A percentile compares a stretch with the other conserved stretches of the same genome.
Evolutionary conservation across 2,888 invertebrate genomes (phyloP).

Genomic region (Macrosoma leucophasiata): DNA sequence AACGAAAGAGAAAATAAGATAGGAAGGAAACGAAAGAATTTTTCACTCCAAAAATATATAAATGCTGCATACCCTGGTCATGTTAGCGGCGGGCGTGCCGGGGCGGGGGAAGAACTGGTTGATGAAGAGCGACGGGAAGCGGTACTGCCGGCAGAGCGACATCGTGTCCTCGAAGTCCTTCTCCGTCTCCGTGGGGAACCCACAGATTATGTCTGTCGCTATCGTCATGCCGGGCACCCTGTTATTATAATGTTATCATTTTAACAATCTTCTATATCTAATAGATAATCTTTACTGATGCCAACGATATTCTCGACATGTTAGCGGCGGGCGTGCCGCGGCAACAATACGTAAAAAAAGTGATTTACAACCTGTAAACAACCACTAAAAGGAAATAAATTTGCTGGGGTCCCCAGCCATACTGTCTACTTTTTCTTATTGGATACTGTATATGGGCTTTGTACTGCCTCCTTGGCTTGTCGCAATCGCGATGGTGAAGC

Average conservation of each 20-base stretch:
- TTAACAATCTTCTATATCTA: too few species aligned
- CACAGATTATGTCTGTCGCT: slow-evolving; percentile 98
- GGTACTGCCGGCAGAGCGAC: slow-evolving; percentile 86
- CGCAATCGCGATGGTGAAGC: too few species aligned
- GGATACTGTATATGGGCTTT: too few species aligned
- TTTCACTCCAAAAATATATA: too few species aligned
- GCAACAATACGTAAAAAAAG: too few species aligned
- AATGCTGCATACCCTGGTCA: slow-evolving; percentile 74
- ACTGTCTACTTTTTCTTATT: background rate
- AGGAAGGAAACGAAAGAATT: too few species aligned
- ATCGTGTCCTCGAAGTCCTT: slow-evolving; percentile 92
- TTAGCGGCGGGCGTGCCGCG: slow-evolving; percentile 97
- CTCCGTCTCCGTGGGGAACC: slow-evolving; percentile 97
- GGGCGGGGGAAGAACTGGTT: slow-evolving; percentile 98
- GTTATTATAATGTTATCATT: too few species aligned
- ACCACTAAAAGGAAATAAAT: too few species aligned
- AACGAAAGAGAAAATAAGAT: too few species aligned
- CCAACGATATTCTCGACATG: slow-evolving; percentile 82
- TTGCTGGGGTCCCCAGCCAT: slow-evolving; percentile 1
- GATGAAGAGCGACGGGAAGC: slow-evolving; percentile 96
- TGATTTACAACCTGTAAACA: too few species aligned
- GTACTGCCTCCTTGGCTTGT: too few species aligned
- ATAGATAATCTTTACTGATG: too few species aligned
- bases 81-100: slow-evolving; percentile 95
- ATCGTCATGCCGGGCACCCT: slow-evolving; percentile 94